Base-by-base conservation (phyloP, 2,113 vertebrate species). In the Grammomys dolichurus region DNA sequence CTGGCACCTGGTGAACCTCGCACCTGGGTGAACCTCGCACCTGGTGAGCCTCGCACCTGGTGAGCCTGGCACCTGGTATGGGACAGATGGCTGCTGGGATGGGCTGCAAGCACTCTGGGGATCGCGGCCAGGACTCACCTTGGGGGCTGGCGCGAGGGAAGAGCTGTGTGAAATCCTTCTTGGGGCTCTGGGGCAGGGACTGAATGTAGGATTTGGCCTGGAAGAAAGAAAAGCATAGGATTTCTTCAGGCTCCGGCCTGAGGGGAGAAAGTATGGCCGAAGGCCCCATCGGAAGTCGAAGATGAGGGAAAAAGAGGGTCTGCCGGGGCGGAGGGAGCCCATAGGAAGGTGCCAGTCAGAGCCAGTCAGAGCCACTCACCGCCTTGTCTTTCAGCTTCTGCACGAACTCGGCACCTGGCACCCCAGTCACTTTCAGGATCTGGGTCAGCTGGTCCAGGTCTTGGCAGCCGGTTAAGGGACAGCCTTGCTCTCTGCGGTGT, bases 381-480 rank as follows among this genome's bases (percentile, higher is more conserved):
- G 99, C 99, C 93, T 98, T 98, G 97, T 99, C 99, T 70, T 99
- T 99, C 95, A 99, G 97, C 97, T 99, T 99, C 98, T 99, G 99
- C 95, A 99, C 98, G 26, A 99, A 99, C 90, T 99, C 99, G 40
- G 99, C 98, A 17, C 99, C 99, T 0, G 99, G 99, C 13, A 99
- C 98, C 69, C 99, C 99, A 0, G 99, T 99, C 63, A 99, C 99
- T 95, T 99, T 99, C 98, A 99, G 98, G 97, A 99, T 99, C 98
- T 99, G 99, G 90, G 99, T 99, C 95, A 99, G 98, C 33, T 99
- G 99, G 97, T 99, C 99, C 97, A 99, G 99, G 98, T 99, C 99
- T 99, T 97, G 70, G 63, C 92, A 70, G 93, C 69, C 16, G 0
- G 97, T 99, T 98, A 99, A 98, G 98, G 98, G 97, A 96, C 54